Evolutionary conservation across 1,140 invertebrate genomes (phyloP), one percentile per base, ranked within the genome.

Genomic region (Varroa destructor): DNA sequence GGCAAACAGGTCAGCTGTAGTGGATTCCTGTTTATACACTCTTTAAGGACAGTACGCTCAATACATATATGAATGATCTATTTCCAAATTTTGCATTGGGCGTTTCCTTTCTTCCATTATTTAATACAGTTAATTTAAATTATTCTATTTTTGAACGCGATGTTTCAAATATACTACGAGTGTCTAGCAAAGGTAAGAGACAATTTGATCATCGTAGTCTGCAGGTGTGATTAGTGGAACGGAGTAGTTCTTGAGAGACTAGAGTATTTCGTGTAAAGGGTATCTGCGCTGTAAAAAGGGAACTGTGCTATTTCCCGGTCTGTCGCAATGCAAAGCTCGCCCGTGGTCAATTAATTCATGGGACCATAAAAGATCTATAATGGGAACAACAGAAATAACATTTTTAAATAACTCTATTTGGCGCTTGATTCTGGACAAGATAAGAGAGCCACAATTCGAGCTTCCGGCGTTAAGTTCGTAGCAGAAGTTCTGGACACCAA

Each of bases 321-420:
- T 89, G 14, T 96, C 96, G 82, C 89, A 99, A 81, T 99, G 96
- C 0, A 91, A 90, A 54, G 87, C 87, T 96, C 96, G 99, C 43
- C 91, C 90, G 80, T 91, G 88, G 0, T 94, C 96, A 78, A 97
- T 94, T 79, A 98, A 99, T 81, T 97, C 97, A 81, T 98, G 92
- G 81, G 93, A 99, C 56, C 93, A 84, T 57, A 98, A 80, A 91
- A 98, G 94, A 81, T 99, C 96, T 81, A 97, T 84, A 0, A 99
- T 94, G 91, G 91, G 91, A 73, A 95, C 91, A 85, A 93, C 88
- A 75, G 87, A 86, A 76, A 99, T 85, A 54, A 87, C 90, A 75
- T 89, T 90, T 43, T 90, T 92, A 82, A 90, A 98, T 14, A 99
- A 82, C 78, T 97, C 90, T 2, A 96, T 96, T 70, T 91, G 84